Base-by-base conservation (phyloP, 2,888 invertebrate genomes). In the Chirona hameri region DNA sequence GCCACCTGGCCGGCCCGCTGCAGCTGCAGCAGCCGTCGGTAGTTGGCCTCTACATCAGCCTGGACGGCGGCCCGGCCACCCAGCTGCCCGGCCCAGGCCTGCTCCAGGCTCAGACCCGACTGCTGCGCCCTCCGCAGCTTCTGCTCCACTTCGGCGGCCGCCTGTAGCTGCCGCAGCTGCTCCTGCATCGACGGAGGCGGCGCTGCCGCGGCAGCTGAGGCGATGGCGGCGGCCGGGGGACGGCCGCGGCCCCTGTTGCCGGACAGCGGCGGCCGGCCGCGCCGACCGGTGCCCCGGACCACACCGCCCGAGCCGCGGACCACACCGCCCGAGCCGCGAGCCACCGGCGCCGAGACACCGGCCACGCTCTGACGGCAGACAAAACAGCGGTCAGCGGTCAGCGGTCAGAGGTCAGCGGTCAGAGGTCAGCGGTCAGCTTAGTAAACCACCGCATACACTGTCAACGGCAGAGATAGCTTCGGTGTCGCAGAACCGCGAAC, bases 221-320 rank as follows among this genome's bases (percentile, higher is more conserved):
- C 72, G 29, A 18, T 31, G 29, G 69, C 10, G 69, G 29, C 27
- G 69, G 88, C 87, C 12, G 89, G 88, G 31, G 89, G 88, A 87
- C 92, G 91, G 86, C 93, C 94, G 84, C 92, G 91, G 0, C 91
- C 91, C 86, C 91, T 91, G 84, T 92, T 92, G 72, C 69, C 69
- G 12, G 69, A 24, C 2, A 15, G 18, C 31, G 72, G 72, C 72
- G 72, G 72, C 29, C 72, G 72, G 15, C 72, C 72, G 31, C 72
- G 72, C 5, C 72, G 72, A 15, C 72, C 72, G 3, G 72, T 31
- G 31, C 72, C 72, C 0, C 72, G 72, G 5, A 15, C 31, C 31
- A n/a, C 27, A 2, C 27, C 69, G 69, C 65, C 65, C 27, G 27
- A 69, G 18, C 72, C 72, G 5, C 72, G 31, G 18, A 18, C 31